Base-by-base conservation (phyloP, 2,888 invertebrate species). In the Taphrorychus bicolor region DNA sequence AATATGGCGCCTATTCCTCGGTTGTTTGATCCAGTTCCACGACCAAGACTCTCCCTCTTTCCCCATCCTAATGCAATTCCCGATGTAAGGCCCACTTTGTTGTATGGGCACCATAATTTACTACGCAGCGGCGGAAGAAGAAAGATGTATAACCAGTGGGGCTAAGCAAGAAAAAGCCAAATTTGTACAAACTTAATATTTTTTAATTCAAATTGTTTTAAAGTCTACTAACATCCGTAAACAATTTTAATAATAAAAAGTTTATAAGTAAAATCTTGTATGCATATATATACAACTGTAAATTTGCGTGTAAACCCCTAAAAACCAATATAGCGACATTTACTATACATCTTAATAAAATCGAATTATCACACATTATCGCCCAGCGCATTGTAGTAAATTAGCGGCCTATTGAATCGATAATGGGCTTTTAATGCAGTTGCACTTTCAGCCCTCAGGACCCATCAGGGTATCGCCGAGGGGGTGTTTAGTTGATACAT, bases 401-500 rank as follows among this genome's bases (percentile, higher is more conserved):
- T 79, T 79, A 79, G 79, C 76, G 72, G 68, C 68, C 77, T 73
- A 79, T 80, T 80, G 77, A 78, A 75, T 75, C 75, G 71, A 73
- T 79, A 79, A 80, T 79, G 74, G 78, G 73, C 74, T 76, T 79
- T 79, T 79, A 79, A 80, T 80, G 78, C 75, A 79, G 76, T 78
- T 74, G 73, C 75, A 74, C 73, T 77, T 75, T 75, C 73, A 40
- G 73, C 77, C 76, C 74, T 73, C 59, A 72, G 59, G 56, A 54
- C 73, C 70, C 70, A 72, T 21, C n/a, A 51, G 2, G 5, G 70
- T 65, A 72, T 65, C 70, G 72, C 73, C 70, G 72, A 22, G 49
- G 71, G 74, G 75, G 76, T 72, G 75, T 74, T 74, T 70, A 71
- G 69, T 75, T 72, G 77, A 73, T 78, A 77, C 79, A 79, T 79